A percentile compares a stretch with the other conserved stretches of the same genome.
phyloP scores from a whole-genome alignment of 2,888 invertebrate genomes.

The Protonemura montana region DNA sequence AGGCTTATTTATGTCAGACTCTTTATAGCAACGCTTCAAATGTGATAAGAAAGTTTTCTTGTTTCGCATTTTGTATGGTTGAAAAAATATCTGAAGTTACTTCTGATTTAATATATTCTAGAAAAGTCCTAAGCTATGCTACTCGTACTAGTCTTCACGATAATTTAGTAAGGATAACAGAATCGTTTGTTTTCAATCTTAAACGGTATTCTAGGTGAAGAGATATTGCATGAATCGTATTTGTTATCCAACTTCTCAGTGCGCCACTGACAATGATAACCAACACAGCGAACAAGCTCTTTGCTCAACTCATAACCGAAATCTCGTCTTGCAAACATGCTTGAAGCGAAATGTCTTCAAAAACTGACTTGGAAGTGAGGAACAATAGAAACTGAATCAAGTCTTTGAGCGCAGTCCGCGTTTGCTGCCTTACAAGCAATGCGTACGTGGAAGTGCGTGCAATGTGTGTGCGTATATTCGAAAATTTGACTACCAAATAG shows the following conservation, averaged over 20 bases:
- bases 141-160: not conserved
- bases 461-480: not conserved
- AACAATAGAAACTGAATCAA: slow-evolving; percentile 30
- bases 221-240: not conserved
- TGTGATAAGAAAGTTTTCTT: not conserved
- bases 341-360: slow-evolving; percentile 17
- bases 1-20: not conserved
- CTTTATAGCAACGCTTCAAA: not conserved
- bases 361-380: slow-evolving; percentile 19
- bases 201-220: not conserved
- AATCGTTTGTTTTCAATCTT: not conserved
- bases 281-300: not conserved
- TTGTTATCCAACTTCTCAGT: not conserved
- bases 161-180: not conserved
- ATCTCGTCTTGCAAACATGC: slow-evolving; percentile 10
- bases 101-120: too few species aligned
- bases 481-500: slow-evolving; percentile 35
- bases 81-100: too few species aligned
- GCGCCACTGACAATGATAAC: not conserved
- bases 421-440: not conserved
- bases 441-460: not conserved
- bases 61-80: too few species aligned
- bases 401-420: not conserved
- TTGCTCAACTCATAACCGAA: not conserved
- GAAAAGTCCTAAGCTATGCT: too few species aligned